phyloP scores from a whole-genome alignment of 1,140 invertebrate genomes.

The Frieseomelitta varia region DNA sequence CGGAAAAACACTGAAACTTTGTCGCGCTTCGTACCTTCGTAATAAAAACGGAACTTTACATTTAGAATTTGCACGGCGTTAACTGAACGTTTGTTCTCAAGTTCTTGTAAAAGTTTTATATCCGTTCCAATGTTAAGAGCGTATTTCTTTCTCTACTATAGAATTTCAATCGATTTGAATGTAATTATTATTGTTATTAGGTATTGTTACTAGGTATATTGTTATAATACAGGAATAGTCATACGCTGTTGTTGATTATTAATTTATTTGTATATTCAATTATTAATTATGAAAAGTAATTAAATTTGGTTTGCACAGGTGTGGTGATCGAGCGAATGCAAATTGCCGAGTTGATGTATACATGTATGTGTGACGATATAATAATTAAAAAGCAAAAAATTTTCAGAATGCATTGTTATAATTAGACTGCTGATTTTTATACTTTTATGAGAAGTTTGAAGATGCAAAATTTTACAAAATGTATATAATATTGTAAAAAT shows the following conservation, averaged over 20 bases:
- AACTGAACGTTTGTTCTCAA: constrained; percentile 17
- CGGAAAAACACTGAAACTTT: constrained; percentile 42
- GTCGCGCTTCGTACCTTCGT: constrained; percentile 7
- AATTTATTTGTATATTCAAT: neutral
- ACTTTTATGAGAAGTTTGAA: no score
- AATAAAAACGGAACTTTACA: constrained; percentile 45
- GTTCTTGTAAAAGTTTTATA: constrained; percentile 17
- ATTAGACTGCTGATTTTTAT: no score
- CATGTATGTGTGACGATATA: neutral
- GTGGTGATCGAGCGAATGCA: neutral
- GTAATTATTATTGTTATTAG: neutral
- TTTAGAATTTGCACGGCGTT: constrained; percentile 27
- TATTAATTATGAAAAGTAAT: neutral
- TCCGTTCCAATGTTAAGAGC: neutral
- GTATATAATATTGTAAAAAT: no score
- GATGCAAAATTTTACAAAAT: no score
- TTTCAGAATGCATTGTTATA: neutral
- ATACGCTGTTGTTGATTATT: neutral
- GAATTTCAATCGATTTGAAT: neutral
- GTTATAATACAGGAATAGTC: neutral
- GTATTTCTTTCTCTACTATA: neutral
- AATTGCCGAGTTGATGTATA: neutral
- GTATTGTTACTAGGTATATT: neutral
- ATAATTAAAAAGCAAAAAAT: neutral
- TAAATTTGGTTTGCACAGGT: neutral